Evolutionary conservation across 2,797 vertebrate genomes (phyloP), one percentile per base, ranked within the genome.

Genomic region (Miichthys miiuy): DNA sequence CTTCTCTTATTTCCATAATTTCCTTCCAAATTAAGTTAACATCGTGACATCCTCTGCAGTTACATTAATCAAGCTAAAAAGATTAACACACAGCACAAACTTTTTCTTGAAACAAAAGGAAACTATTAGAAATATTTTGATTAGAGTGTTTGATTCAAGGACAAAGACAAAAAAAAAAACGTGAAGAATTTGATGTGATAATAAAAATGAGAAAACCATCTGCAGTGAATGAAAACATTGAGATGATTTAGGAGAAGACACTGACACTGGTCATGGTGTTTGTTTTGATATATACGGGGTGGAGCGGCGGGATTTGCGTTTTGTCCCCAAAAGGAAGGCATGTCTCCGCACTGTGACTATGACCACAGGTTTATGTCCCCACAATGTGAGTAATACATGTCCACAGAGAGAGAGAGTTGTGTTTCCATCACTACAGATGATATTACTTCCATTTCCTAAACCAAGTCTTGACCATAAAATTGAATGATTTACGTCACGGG

Each of bases 1-100:
- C 57, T 62, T 72, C 69, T 62, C 57, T 27, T 42, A 42, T 51
- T 60, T 72, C 47, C 57, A 72, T 61, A 55, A 55, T 51, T n/a
- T 50, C 9, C 20, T 9, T 3, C 12, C n/a, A 62, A 63, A 25
- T 46, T 13, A 7, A 5, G 21, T 63, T 46, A 52, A 54, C 58
- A 21, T 2, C 48, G 34, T 12, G 18, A 46, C 50, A 0, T 30
- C 21, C 48, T 44, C 34, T 27, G 34, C 57, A 8, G 10, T 27
- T 50, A 16, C 57, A 52, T 52, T 52, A 62, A 63, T 63, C 58
- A 54, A 44, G 21, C 51, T 62, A 18, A 27, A 20, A 13, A 48
- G 46, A 25, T 71, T 25, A 51, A 50, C n/a, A 38, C 11, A 7
- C 69, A 2, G 18, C 7, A 16, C 11, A 25, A 61, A 61, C 3